Conservation (phyloP, 1,140 invertebrate genomes). For the Drosophila pandora region DNA sequence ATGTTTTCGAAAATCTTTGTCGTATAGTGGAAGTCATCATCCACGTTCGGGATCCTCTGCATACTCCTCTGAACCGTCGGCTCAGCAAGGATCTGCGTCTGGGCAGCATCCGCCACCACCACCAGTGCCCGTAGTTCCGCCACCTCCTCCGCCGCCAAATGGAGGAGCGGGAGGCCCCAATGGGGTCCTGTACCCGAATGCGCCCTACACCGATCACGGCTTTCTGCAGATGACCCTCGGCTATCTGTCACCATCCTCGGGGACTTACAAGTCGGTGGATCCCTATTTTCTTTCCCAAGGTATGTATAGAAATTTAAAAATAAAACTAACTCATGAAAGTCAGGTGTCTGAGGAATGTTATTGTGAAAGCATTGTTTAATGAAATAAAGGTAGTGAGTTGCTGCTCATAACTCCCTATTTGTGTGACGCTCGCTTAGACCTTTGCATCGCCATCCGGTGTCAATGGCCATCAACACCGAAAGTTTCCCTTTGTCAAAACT, state of each 20-base stretch:
- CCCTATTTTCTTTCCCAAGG: constrained; percentile 89
- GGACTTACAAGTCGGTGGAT: constrained; percentile 87
- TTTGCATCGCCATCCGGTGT: constrained; percentile 15
- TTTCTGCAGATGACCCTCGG: constrained; percentile 88
- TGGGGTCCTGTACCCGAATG: constrained; percentile 81
- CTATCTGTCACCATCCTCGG: constrained; percentile 86
- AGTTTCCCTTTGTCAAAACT: constrained; percentile 46
- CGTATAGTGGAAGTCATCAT: constrained; percentile 5
- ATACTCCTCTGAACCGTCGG: constrained; percentile 12
- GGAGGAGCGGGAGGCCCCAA: constrained; percentile 38
- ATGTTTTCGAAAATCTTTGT: too few relatives aligned
- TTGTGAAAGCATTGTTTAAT: too few relatives aligned
- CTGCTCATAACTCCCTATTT: neutral
- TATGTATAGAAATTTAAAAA: constrained; percentile 43
- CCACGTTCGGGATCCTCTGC: constrained; percentile 10
- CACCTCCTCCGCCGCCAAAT: constrained; percentile 85
- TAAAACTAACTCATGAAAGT: too few relatives aligned
- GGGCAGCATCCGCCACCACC: constrained; percentile 55
- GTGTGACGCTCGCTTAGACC: neutral
- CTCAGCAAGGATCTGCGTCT: constrained; percentile 21
- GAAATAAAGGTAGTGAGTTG: neutral
- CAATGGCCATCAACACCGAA: constrained; percentile 70
- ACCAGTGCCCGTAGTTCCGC: constrained; percentile 88
- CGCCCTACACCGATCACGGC: constrained; percentile 84
- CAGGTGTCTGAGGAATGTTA: neutral